Percentiles rank a stretch among this genome's conserved stretches.
These are phyloP conservation scores for Mohoua ochrocephala DNA, from an alignment of 2,113 vertebrate genomes.

Conservation along the genomic window DNA sequence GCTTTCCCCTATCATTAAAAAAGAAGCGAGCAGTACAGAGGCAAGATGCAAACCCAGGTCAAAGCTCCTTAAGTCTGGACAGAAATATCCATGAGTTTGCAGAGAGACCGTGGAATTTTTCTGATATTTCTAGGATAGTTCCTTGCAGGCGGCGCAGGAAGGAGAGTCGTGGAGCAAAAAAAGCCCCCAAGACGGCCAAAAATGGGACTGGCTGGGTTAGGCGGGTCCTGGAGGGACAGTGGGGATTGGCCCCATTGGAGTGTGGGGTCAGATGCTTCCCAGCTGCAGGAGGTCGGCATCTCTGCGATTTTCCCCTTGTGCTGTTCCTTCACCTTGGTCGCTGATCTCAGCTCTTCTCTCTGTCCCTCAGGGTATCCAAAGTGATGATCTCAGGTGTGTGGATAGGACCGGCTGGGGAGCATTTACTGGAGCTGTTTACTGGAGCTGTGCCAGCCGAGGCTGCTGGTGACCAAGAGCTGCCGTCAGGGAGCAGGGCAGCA, in stretches of 20 bases:
- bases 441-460: background rate
- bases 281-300: background rate
- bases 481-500: background rate
- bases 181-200: background rate
- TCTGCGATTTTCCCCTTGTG: conserved; percentile 58
- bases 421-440: background rate
- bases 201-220: background rate
- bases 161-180: background rate
- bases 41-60: conserved; percentile 63
- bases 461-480: background rate
- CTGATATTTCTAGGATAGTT: background rate
- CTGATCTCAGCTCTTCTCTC: background rate
- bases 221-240: background rate
- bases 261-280: background rate
- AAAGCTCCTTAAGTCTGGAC: conserved; percentile 31
- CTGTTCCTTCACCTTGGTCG: conserved; percentile 37
- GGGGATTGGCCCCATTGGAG: background rate
- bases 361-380: background rate
- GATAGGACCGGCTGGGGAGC: background rate
- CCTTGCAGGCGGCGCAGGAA: background rate
- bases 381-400: background rate
- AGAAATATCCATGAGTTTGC: conserved; percentile 37
- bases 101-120: background rate
- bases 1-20: conserved; percentile 73
- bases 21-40: conserved; percentile 70